Conservation (phyloP, 2,113 vertebrate species). For the Antechinus stuartii region DNA sequence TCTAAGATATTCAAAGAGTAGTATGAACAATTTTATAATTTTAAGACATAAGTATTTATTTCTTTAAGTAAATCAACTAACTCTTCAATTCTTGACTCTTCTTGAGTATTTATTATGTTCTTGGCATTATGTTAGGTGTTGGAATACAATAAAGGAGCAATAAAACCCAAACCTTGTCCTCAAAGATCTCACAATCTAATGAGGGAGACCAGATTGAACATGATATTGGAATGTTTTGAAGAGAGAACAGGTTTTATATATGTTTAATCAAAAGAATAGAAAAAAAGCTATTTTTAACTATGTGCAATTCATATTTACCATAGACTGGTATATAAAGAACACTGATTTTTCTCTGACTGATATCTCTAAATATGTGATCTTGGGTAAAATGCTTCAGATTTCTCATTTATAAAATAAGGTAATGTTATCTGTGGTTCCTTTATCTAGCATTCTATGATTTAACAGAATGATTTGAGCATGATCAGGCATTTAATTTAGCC, state of each 20-base stretch:
- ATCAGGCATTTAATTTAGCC: background rate
- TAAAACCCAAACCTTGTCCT: too few relatives aligned
- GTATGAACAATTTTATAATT: background rate
- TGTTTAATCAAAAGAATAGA: background rate
- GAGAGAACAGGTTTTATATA: background rate
- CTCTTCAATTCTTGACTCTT: background rate
- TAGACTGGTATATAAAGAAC: background rate
- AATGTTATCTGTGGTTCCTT: background rate
- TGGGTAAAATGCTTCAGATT: background rate
- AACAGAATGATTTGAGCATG: background rate
- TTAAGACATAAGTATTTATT: background rate
- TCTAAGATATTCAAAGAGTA: background rate
- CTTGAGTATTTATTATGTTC: background rate
- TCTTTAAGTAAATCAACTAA: background rate
- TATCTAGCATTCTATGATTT: background rate
- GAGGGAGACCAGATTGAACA: background rate
- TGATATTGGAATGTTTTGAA: background rate
- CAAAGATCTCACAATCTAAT: background rate
- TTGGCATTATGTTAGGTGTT: too few relatives aligned
- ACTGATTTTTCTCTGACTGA: background rate
- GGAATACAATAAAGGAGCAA: too few relatives aligned
- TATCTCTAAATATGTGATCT: background rate
- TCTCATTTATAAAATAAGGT: background rate
- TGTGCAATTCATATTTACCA: background rate
- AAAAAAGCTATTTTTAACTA: background rate